These are phyloP conservation scores for Maccullochella peelii DNA, from an alignment of 2,113 vertebrate species.

Conservation along the genomic window DNA sequence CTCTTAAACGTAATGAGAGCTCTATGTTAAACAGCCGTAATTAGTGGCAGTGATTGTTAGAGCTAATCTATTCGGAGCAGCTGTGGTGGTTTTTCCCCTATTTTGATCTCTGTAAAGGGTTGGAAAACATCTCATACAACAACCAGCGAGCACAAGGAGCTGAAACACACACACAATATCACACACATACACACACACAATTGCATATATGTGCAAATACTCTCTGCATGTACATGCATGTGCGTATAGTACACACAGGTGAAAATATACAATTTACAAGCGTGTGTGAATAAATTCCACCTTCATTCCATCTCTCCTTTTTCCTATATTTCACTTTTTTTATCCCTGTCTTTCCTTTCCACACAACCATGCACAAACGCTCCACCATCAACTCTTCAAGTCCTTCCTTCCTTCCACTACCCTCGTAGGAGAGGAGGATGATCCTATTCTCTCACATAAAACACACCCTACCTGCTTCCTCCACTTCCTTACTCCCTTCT, in stretches of 20 bases:
- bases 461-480: not conserved
- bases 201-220: slow-evolving; percentile 15
- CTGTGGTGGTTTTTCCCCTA: slow-evolving; percentile 74
- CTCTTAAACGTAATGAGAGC: slow-evolving; percentile 73
- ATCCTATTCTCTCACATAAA: not conserved
- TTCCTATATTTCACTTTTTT: not conserved
- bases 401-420: not conserved
- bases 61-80: slow-evolving; percentile 78
- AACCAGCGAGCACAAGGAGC: slow-evolving; percentile 19
- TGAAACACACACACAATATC: not conserved
- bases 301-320: not conserved
- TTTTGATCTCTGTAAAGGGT: slow-evolving; percentile 75
- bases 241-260: not conserved
- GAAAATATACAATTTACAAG: not conserved
- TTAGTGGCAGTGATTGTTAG: slow-evolving; percentile 77
- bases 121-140: slow-evolving; percentile 33
- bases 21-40: slow-evolving; percentile 81
- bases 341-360: not conserved
- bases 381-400: not conserved
- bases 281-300: not conserved
- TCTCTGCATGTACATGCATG: not conserved
- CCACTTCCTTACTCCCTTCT: not conserved
- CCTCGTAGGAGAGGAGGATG: not conserved
- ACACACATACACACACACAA: not conserved
- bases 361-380: not conserved